These are phyloP conservation scores for Nicator chloris DNA, from an alignment of 2,113 vertebrate species.

Conservation along the genomic window DNA sequence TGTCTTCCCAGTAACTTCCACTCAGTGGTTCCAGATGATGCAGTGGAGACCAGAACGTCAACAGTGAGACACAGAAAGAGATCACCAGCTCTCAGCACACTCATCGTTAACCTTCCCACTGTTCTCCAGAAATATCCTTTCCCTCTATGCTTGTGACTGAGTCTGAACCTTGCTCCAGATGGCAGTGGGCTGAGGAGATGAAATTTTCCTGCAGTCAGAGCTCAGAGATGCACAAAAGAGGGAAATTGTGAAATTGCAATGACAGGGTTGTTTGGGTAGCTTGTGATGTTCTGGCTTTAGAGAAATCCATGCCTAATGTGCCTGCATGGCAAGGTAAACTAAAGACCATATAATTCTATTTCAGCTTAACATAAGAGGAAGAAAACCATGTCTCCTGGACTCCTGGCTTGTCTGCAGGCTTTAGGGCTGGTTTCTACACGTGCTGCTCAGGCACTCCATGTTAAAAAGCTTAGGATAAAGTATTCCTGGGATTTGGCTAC, in stretches of 20 bases:
- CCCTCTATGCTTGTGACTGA: constrained; percentile 19
- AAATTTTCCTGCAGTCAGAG: constrained; percentile 42
- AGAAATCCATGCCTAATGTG: constrained; percentile 56
- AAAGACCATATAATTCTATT: constrained; percentile 45
- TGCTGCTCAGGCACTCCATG: neutral
- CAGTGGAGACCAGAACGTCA: neutral
- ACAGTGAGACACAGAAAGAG: neutral
- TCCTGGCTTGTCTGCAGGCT: neutral
- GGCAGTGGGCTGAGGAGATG: constrained; percentile 50
- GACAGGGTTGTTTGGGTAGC: constrained; percentile 47
- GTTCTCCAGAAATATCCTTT: constrained; percentile 40
- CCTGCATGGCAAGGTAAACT: constrained; percentile 51
- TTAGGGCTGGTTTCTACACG: neutral
- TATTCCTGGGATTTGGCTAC: neutral
- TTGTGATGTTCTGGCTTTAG: constrained; percentile 51
- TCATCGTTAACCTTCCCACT: constrained; percentile 32
- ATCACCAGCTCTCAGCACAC: neutral
- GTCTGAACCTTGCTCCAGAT: constrained; percentile 62
- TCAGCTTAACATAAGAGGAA: neutral
- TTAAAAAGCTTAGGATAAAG: neutral
- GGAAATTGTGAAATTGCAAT: constrained; percentile 62
- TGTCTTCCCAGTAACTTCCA: neutral
- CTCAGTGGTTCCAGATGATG: neutral
- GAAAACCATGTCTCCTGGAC: neutral
- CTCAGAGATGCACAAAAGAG: constrained; percentile 40